Conservation (phyloP, 2,888 invertebrate species). For the Sinotaia quadrata region DNA sequence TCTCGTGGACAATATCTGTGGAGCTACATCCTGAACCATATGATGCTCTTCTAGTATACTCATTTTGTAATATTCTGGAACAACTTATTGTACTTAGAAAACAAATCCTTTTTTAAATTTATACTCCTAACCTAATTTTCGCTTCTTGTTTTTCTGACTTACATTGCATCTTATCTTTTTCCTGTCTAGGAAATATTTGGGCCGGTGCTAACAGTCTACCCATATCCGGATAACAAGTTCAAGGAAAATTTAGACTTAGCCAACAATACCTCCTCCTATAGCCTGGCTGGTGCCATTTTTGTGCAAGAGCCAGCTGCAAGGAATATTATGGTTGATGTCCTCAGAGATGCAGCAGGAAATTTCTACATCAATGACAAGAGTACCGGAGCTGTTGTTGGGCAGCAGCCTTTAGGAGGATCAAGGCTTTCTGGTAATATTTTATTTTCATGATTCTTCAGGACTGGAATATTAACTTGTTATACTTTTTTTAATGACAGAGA, state of each 20-base stretch:
- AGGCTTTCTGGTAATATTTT: slow-evolving; percentile 84
- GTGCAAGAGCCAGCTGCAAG: slow-evolving; percentile 86
- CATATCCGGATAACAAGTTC: slow-evolving; percentile 83
- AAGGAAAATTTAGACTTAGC: slow-evolving; percentile 81
- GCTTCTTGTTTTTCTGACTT: too few relatives aligned
- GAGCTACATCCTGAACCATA: too few relatives aligned
- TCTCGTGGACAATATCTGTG: too few relatives aligned
- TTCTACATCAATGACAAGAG: slow-evolving; percentile 99
- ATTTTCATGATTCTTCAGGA: neutral
- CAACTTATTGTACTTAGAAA: too few relatives aligned
- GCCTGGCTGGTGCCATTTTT: slow-evolving; percentile 95
- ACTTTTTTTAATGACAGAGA: neutral
- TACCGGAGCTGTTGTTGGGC: slow-evolving; percentile 98
- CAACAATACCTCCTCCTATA: slow-evolving; percentile 87
- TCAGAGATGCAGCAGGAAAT: slow-evolving; percentile 95
- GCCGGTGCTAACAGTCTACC: slow-evolving; percentile 90
- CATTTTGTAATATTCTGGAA: too few relatives aligned
- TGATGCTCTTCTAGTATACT: too few relatives aligned
- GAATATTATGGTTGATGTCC: slow-evolving; percentile 82
- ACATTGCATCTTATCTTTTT: neutral
- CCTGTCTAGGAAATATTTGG: slow-evolving; percentile 93
- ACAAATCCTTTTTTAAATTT: too few relatives aligned
- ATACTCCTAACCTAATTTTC: too few relatives aligned
- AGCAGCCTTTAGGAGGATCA: slow-evolving; percentile 98
- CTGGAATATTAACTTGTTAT: neutral